Evolutionary conservation across 2,113 vertebrate species (phyloP).

Genomic region (Sebastes fasciatus): DNA sequence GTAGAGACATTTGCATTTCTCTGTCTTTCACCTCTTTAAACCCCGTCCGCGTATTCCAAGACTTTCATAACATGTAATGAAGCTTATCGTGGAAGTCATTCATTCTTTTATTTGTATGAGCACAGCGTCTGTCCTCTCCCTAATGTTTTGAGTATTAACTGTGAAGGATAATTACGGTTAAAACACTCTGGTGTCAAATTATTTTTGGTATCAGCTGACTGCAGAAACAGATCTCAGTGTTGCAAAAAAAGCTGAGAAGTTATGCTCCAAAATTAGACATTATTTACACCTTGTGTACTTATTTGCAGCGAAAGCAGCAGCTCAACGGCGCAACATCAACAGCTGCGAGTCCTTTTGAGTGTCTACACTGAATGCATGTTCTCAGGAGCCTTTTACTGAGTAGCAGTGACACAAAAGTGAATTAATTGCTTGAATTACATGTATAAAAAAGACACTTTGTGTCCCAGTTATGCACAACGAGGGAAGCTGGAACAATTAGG

Average conservation of each 20-base stretch:
- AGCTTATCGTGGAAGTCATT: background rate
- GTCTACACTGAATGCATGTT: background rate
- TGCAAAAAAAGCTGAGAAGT: background rate
- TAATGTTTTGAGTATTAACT: background rate
- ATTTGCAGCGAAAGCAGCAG: constrained; percentile 10
- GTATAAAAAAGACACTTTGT: background rate
- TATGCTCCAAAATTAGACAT: background rate
- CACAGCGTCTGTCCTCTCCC: background rate
- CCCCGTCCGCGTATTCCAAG: background rate
- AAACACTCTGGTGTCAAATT: background rate
- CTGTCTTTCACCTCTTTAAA: too few species aligned
- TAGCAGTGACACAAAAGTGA: background rate
- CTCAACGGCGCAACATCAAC: background rate
- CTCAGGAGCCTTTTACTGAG: background rate
- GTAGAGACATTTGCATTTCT: background rate
- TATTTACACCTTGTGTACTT: constrained; percentile 28
- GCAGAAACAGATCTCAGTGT: background rate
- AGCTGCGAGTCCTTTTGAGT: background rate
- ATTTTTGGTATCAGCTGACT: background rate
- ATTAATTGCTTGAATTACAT: constrained; percentile 5
- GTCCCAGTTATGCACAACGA: background rate
- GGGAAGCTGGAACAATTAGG: background rate
- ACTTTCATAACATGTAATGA: background rate
- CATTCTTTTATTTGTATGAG: background rate
- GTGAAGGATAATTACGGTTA: background rate